Conservation (phyloP, 1,140 invertebrate species). For the Hesperophylax magnus region DNA sequence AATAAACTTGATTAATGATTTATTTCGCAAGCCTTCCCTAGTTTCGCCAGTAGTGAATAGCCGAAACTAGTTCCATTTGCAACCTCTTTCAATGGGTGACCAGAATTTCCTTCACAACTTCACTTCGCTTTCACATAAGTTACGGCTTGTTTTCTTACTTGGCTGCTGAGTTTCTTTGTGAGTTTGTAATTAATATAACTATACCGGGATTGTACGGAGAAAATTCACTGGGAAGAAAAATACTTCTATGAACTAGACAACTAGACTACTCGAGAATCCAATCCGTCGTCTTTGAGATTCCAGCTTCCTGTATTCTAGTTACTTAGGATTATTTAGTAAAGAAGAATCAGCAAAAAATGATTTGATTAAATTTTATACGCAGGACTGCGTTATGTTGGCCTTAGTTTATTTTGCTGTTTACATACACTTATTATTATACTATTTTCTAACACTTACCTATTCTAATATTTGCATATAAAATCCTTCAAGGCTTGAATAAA, state of each 20-base stretch:
- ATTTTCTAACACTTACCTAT: no score
- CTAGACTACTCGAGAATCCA: neutral
- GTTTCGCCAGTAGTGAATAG: neutral
- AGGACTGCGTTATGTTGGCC: neutral
- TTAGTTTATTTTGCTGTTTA: neutral
- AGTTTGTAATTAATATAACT: slow-evolving; percentile 30
- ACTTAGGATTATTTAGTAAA: neutral
- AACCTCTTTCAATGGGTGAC: slow-evolving; percentile 8
- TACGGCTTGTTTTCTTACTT: slow-evolving; percentile 4
- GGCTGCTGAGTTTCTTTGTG: slow-evolving; percentile 11
- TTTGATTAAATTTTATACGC: neutral
- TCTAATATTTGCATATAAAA: no score
- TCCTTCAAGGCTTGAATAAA: no score
- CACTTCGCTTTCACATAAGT: neutral
- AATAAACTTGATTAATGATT: neutral
- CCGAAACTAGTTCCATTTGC: slow-evolving; percentile 1
- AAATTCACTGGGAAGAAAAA: neutral
- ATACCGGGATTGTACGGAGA: neutral
- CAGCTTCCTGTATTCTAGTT: neutral
- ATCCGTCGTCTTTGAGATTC: neutral
- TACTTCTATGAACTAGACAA: neutral
- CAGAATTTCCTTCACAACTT: neutral
- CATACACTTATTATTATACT: no score
- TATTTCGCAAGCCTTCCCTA: neutral
- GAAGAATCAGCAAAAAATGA: no score